Evolutionary conservation across 2,113 vertebrate species (phyloP), one percentile per base, ranked within the genome.

Genomic region (Panthera uncia): DNA sequence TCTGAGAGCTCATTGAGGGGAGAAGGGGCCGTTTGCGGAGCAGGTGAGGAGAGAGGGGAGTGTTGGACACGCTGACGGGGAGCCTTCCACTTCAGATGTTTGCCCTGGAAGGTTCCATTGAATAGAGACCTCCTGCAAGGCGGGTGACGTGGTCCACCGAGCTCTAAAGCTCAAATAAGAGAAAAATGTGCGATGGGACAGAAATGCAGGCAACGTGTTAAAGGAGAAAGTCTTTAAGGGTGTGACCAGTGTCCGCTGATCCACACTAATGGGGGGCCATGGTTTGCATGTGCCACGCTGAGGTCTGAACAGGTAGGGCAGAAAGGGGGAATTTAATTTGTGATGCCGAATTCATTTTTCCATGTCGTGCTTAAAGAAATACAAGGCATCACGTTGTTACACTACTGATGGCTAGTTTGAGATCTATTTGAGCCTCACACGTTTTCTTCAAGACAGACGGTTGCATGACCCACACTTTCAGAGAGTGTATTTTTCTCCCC

Each of bases 11-110:
- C 36, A 23, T 10, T 11, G 78, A 68, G 31, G 48, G 33, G 57
- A 87, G 57, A 89, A 85, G 83, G 61, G 38, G 52, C 69, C 94
- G 36, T 96, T 94, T 91, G 76, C 89, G 63, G 97, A 95, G 89
- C 65, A 31, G 33, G 9, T n/a, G 63, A 52, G 10, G 11, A 29
- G 21, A 48, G 89, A 36, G 36, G 25, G 27, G 15, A 5, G n/a
- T 57, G 73, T 92, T 95, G 83, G 14, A 41, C 36, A 63, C 95
- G 87, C 92, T 74, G 57, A 85, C 41, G 38, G 93, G 68, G 87
- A 21, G 3, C 33, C 48, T n/a, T 50, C 25, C 36, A 41, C 76
- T 27, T 63, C 36, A 52, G 33, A 48, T 84, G 73, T 86, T 89
- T 95, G 81, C 66, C 52, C 0, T 10, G 57, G 71, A 48, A 16